phyloP scores from a whole-genome alignment of 2,888 invertebrate species.

The Pyrocoelia pectoralis region DNA sequence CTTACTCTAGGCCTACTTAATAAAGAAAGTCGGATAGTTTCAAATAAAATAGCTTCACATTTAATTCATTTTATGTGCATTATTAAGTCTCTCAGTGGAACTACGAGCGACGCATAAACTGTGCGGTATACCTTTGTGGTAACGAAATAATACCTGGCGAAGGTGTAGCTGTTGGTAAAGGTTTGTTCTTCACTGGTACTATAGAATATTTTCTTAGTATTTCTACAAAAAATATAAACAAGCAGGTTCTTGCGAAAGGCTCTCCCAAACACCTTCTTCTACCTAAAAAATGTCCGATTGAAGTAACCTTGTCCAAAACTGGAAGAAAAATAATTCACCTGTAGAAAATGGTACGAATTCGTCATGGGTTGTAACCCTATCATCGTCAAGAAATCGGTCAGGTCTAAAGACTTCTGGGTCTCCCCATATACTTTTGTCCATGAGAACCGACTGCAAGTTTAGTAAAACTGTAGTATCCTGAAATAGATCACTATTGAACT shows the following conservation, averaged over 20 bases:
- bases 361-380: constrained; percentile 49
- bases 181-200: constrained; percentile 56
- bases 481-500: background rate
- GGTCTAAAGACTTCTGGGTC: constrained; percentile 71
- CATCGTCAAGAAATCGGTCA: constrained; percentile 66
- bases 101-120: background rate
- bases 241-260: constrained; percentile 66
- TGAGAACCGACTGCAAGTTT: constrained; percentile 62
- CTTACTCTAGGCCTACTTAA: too few species aligned
- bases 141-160: background rate
- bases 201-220: constrained; percentile 68
- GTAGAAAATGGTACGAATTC: constrained; percentile 49
- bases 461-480: constrained; percentile 54
- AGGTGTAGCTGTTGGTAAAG: background rate
- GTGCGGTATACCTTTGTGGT: background rate
- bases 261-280: constrained; percentile 72
- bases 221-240: constrained; percentile 69
- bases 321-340: too few species aligned
- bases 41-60: too few species aligned
- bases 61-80: too few species aligned
- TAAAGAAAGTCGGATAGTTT: too few species aligned
- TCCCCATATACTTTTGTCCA: constrained; percentile 65
- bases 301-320: background rate
- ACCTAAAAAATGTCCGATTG: constrained; percentile 57
- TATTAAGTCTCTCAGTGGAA: too few species aligned